These are phyloP conservation scores for Eristalis intricaria DNA, from an alignment of 2,888 invertebrate genomes.

Conservation along the genomic window DNA sequence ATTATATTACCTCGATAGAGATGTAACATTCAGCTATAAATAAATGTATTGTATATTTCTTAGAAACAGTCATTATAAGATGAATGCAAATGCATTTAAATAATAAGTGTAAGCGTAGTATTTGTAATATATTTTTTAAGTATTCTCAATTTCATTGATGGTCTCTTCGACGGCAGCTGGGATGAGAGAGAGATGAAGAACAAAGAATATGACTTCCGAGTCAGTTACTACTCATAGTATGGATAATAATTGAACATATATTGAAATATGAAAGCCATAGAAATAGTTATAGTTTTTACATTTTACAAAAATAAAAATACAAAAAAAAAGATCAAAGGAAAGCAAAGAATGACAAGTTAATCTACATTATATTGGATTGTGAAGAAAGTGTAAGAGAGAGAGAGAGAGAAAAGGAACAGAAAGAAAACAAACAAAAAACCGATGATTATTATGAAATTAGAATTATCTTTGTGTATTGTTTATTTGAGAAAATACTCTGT, in stretches of 20 bases:
- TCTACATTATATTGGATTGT: neutral
- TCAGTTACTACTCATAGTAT: constrained; percentile 32
- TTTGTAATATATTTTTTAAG: constrained; percentile 58
- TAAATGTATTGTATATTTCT: constrained; percentile 51
- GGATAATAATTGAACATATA: constrained; percentile 12
- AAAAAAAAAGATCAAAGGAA: constrained; percentile 12
- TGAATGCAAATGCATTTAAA: constrained; percentile 64
- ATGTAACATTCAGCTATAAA: constrained; percentile 34
- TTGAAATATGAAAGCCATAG: constrained; percentile 28
- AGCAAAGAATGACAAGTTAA: constrained; percentile 35
- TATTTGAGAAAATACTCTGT: constrained; percentile 41
- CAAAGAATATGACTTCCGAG: constrained; percentile 22
- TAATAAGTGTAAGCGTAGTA: constrained; percentile 50
- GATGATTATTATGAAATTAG: constrained; percentile 25
- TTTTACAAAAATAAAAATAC: constrained; percentile 42
- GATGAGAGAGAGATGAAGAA: neutral
- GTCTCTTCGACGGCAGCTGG: constrained; percentile 22
- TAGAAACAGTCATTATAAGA: constrained; percentile 47
- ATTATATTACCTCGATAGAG: constrained; percentile 25
- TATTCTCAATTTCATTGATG: constrained; percentile 34
- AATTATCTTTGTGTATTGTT: constrained; percentile 47
- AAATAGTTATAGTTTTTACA: constrained; percentile 47
- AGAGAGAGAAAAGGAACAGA: too few species aligned
- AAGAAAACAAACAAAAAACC: neutral
- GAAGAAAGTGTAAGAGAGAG: neutral